A percentile compares a stretch with the other conserved stretches of the same genome.
Conservation (phyloP, 2,888 invertebrate species). For the Antheraea yamamai region DNA sequence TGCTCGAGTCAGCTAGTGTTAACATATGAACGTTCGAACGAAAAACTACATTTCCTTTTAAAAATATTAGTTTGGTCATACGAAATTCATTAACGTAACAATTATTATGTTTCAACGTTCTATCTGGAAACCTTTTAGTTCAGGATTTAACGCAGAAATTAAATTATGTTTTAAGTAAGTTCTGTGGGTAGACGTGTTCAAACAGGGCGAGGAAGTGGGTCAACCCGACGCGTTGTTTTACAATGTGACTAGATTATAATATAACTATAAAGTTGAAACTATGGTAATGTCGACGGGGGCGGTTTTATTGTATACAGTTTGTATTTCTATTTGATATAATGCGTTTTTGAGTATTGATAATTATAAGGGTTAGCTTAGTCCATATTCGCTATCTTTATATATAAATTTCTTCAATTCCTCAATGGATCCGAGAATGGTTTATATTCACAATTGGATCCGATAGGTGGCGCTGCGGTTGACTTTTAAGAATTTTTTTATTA, state of each 20-base stretch:
- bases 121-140: constrained; percentile 37
- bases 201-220: constrained; percentile 22
- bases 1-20: too few species aligned
- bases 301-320: constrained; percentile 21
- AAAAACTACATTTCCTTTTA: background rate
- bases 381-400: too few species aligned
- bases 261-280: constrained; percentile 41
- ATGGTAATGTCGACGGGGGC: constrained; percentile 36
- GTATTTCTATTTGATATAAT: constrained; percentile 15
- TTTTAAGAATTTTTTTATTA: too few species aligned
- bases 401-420: too few species aligned
- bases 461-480: too few species aligned
- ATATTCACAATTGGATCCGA: too few species aligned
- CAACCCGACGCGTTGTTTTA: constrained; percentile 26
- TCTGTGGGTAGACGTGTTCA: constrained; percentile 28
- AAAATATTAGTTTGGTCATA: constrained; percentile 14
- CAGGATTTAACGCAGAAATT: constrained; percentile 33
- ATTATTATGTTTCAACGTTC: constrained; percentile 37
- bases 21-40: background rate
- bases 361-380: background rate
- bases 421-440: too few species aligned
- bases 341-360: constrained; percentile 17
- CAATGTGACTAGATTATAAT: constrained; percentile 39
- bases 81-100: constrained; percentile 35
- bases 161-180: constrained; percentile 37